A percentile compares a stretch with the other conserved stretches of the same genome.
Conservation (phyloP, 2,797 vertebrate genomes). For the Epinephelus malabaricus region DNA sequence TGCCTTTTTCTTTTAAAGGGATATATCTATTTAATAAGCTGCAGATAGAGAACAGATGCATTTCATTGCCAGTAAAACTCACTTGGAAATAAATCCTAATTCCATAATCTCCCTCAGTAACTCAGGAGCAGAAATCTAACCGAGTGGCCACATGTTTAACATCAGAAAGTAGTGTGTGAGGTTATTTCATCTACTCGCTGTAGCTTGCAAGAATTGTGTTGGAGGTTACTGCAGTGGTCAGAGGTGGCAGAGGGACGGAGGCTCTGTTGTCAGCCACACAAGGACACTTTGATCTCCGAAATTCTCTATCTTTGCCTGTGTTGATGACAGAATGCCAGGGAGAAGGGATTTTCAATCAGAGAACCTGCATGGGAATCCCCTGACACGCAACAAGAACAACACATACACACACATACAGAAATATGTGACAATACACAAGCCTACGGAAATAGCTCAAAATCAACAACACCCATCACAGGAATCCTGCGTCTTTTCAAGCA, state of each 20-base stretch:
- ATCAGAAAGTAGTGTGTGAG: constrained; percentile 16
- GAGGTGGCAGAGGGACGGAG: constrained; percentile 51
- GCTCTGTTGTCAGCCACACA: constrained; percentile 58
- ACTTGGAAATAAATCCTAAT: constrained; percentile 46
- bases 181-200: constrained; percentile 26
- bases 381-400: constrained; percentile 60
- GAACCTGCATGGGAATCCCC: constrained; percentile 82
- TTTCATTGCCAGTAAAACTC: constrained; percentile 49
- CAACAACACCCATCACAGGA: constrained; percentile 60
- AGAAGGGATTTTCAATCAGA: constrained; percentile 73
- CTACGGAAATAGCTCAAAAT: constrained; percentile 53
- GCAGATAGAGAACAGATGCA: constrained; percentile 66
- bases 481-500: constrained; percentile 59
- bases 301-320: constrained; percentile 67
- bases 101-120: constrained; percentile 42
- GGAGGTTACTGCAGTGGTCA: constrained; percentile 21
- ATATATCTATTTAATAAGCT: constrained; percentile 30
- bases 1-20: constrained; percentile 45
- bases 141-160: constrained; percentile 11
- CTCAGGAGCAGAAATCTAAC: constrained; percentile 7
- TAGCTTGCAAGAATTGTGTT: not conserved
- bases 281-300: constrained; percentile 77
- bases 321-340: constrained; percentile 73
- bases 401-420: constrained; percentile 34
- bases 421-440: constrained; percentile 60